These are phyloP conservation scores for Notocelia uddmanniana DNA, from an alignment of 2,888 invertebrate species.

Conservation along the genomic window DNA sequence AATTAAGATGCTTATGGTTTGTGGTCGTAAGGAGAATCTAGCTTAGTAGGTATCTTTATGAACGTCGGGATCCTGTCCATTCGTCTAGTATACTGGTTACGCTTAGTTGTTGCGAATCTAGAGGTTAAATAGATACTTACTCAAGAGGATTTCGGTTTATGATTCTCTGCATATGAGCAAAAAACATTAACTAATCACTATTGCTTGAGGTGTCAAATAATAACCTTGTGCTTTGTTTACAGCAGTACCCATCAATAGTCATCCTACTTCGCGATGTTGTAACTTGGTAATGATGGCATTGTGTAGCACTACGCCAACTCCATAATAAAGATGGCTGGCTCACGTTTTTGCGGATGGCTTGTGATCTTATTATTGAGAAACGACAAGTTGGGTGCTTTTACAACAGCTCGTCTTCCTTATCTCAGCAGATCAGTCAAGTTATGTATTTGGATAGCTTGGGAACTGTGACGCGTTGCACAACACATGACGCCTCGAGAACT, in stretches of 20 bases:
- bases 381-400: constrained; percentile 66
- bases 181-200: constrained; percentile 24
- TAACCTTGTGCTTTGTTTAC: constrained; percentile 39
- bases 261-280: constrained; percentile 59
- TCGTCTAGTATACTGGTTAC: too few relatives aligned
- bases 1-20: constrained; percentile 30
- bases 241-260: constrained; percentile 39
- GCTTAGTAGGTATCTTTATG: too few relatives aligned
- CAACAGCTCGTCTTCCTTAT: constrained; percentile 69
- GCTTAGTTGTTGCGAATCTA: too few relatives aligned
- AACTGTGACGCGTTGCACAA: constrained; percentile 77
- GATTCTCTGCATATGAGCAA: too few relatives aligned
- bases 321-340: constrained; percentile 69
- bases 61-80: too few relatives aligned
- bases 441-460: constrained; percentile 77
- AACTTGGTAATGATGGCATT: constrained; percentile 77
- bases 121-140: too few relatives aligned
- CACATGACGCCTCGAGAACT: constrained; percentile 36
- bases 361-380: constrained; percentile 79
- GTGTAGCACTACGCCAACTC: constrained; percentile 69
- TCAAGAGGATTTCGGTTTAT: too few relatives aligned
- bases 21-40: not conserved
- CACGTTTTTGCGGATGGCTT: constrained; percentile 80
- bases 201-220: constrained; percentile 36
- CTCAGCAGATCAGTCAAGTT: constrained; percentile 73